phyloP scores from a whole-genome alignment of 2,113 vertebrate genomes.

The Scatophagus argus region DNA sequence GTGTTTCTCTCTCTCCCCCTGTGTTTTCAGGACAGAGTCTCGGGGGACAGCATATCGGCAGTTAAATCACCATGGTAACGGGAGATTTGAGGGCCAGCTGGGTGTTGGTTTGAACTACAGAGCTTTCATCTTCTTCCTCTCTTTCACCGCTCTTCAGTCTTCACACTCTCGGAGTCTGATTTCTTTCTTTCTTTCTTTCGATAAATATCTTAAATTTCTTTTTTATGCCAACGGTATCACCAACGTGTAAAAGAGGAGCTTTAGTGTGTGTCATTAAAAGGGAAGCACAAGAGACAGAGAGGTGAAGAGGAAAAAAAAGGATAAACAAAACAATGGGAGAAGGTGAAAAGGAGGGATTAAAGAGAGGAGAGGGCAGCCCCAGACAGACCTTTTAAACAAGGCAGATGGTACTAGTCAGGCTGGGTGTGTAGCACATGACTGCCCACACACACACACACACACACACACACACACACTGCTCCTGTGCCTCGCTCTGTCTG shows the following conservation, averaged over 20 bases:
- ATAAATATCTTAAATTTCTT: neutral
- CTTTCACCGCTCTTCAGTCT: neutral
- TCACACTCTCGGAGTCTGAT: slow-evolving; percentile 9
- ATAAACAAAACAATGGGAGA: too few species aligned
- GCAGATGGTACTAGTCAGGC: slow-evolving; percentile 28
- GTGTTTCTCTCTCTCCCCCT: slow-evolving; percentile 1
- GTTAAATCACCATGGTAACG: slow-evolving; percentile 76
- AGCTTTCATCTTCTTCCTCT: slow-evolving; percentile 46
- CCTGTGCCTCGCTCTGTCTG: slow-evolving; percentile 8
- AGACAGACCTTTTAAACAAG: slow-evolving; percentile 17
- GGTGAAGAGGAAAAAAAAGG: neutral
- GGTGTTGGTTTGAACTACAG: slow-evolving; percentile 59
- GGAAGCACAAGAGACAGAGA: neutral
- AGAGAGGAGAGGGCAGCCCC: neutral
- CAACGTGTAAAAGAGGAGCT: neutral
- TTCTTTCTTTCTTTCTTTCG: neutral
- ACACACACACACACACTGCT: slow-evolving; percentile 22
- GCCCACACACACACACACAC: slow-evolving; percentile 17
- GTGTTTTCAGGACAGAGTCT: slow-evolving; percentile 60
- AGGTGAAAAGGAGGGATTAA: neutral
- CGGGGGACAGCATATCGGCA: slow-evolving; percentile 45
- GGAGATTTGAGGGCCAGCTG: slow-evolving; percentile 62
- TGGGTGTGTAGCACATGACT: slow-evolving; percentile 26
- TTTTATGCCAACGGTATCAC: neutral
- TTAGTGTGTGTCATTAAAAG: neutral